A percentile compares a stretch with the other conserved stretches of the same genome.
Conservation (phyloP, 2,888 invertebrate genomes). For the Trimorus sp. region DNA sequence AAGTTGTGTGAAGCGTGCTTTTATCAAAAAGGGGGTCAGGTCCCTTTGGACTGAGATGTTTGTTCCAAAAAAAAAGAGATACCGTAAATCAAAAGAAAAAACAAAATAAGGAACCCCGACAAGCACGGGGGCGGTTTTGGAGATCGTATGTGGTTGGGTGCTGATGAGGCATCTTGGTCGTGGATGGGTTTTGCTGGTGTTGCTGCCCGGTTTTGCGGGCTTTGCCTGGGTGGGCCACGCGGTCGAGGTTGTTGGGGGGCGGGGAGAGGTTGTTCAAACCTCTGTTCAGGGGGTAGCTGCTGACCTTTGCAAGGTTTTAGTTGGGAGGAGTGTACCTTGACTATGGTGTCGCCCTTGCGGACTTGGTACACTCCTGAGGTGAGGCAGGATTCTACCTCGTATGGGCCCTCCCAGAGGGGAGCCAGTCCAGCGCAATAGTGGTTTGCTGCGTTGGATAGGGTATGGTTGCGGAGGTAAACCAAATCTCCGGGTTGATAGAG, state of each 20-base stretch:
- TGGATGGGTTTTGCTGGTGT: no score
- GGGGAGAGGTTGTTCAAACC: no score
- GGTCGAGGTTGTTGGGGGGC: neutral
- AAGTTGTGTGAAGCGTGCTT: no score
- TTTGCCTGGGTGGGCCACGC: neutral
- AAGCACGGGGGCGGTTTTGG: no score
- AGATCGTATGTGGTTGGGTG: no score
- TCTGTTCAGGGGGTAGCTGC: neutral
- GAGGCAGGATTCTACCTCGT: neutral
- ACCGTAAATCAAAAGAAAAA: no score
- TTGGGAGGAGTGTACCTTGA: slow-evolving; percentile 5
- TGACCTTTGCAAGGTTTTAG: slow-evolving; percentile 2
- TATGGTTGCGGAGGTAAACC: neutral
- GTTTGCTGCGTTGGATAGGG: neutral
- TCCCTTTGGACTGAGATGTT: no score
- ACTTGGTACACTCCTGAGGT: slow-evolving; percentile 1
- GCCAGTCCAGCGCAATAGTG: slow-evolving; percentile 8
- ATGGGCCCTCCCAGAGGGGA: slow-evolving; percentile 13
- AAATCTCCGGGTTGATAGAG: slow-evolving; percentile 7
- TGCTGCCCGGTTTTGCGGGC: no score
- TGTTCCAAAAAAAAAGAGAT: no score
- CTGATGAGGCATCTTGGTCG: no score
- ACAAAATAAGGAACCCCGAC: no score
- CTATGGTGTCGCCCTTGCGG: neutral
- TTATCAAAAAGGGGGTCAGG: no score